phyloP scores from a whole-genome alignment of 2,888 invertebrate genomes.

The Rugalucina vietnamica region DNA sequence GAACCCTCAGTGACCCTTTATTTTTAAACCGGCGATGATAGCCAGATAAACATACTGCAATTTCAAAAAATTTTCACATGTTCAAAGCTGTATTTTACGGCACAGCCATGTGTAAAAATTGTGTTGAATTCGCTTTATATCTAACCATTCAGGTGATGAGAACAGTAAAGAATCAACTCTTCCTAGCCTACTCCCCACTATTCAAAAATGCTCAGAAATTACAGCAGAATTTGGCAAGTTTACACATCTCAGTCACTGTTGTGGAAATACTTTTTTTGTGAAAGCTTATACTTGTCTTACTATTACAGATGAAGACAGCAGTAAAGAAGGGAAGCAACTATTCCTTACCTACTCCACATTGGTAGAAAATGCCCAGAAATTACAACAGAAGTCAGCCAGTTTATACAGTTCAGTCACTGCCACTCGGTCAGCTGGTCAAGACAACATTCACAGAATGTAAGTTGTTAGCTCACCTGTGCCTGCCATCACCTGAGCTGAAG shows the following conservation, averaged over 20 bases:
- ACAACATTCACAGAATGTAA: conserved; percentile 70
- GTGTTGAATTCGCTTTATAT: too few species aligned
- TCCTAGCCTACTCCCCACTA: conserved; percentile 71
- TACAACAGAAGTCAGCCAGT: conserved; percentile 58
- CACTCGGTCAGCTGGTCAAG: conserved; percentile 59
- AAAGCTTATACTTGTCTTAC: too few species aligned
- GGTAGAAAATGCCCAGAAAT: conserved; percentile 67
- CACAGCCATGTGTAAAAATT: too few species aligned
- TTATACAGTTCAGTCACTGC: conserved; percentile 49
- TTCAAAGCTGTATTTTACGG: too few species aligned
- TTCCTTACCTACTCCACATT: conserved; percentile 73
- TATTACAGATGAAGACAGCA: conserved; percentile 37
- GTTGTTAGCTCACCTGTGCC: conserved; percentile 40
- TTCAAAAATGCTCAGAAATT: conserved; percentile 68
- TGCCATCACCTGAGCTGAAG: too few species aligned
- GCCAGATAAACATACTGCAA: too few species aligned
- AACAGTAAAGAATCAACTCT: conserved; percentile 69
- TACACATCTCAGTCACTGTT: conserved; percentile 37
- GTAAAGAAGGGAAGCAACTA: conserved; percentile 63
- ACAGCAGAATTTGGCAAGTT: conserved; percentile 51
- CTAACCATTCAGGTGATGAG: too few species aligned
- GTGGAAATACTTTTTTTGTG: not conserved
- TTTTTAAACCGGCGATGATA: too few species aligned
- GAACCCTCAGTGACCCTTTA: too few species aligned
- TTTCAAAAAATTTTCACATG: too few species aligned